phyloP scores from a whole-genome alignment of 2,888 invertebrate genomes.

The Eurois occulta region DNA sequence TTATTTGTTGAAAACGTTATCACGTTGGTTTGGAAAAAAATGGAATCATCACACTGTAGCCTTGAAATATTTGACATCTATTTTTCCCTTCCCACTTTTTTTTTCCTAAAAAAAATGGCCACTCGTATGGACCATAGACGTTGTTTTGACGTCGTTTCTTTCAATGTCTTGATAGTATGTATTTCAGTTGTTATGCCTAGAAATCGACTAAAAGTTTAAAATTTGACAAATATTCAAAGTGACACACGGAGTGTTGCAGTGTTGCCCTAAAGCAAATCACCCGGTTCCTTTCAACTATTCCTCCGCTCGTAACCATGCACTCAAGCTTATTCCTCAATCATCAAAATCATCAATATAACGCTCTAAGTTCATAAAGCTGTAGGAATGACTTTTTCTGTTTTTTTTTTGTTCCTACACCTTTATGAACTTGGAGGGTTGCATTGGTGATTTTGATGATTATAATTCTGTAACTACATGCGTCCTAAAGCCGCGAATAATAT shows the following conservation, averaged over 20 bases:
- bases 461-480: too few relatives aligned
- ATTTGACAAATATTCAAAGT: background rate
- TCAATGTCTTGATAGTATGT: conserved; percentile 19
- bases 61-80: conserved; percentile 90
- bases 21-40: conserved; percentile 86
- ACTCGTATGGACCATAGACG: conserved; percentile 76
- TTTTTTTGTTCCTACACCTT: too few relatives aligned
- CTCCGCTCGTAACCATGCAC: background rate
- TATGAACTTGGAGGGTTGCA: too few relatives aligned
- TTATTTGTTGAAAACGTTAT: conserved; percentile 86
- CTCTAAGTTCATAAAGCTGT: too few relatives aligned
- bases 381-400: too few relatives aligned
- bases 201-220: conserved; percentile 61
- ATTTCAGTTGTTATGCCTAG: background rate
- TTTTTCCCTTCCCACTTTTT: conserved; percentile 86
- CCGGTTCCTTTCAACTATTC: background rate
- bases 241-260: background rate
- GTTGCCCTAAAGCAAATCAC: background rate
- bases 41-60: conserved; percentile 89
- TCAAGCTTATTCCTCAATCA: too few relatives aligned
- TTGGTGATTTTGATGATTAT: too few relatives aligned
- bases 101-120: conserved; percentile 78
- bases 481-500: too few relatives aligned
- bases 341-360: too few relatives aligned
- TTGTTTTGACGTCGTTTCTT: conserved; percentile 58